A percentile compares a stretch with the other conserved stretches of the same genome.
Evolutionary conservation across 2,113 vertebrate genomes (phyloP).

Genomic region (Grammomys surdaster): DNA sequence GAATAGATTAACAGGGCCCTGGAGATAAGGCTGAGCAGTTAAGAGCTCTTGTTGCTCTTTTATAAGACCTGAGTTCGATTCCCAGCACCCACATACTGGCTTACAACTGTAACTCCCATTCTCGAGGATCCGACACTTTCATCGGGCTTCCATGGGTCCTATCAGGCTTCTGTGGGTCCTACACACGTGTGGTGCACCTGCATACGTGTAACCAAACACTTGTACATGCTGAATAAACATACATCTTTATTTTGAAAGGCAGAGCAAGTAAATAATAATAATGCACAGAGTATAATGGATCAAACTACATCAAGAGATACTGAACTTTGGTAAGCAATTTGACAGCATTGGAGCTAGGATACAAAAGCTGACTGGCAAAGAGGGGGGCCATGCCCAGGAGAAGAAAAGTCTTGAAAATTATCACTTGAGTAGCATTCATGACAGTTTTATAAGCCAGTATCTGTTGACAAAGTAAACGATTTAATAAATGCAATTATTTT

Average conservation of each 20-base stretch:
- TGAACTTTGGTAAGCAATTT: not conserved
- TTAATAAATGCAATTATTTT: not conserved
- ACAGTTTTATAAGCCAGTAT: not conserved
- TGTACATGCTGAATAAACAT: not conserved
- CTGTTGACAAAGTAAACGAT: not conserved
- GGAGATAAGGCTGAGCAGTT: not conserved
- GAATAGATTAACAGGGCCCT: not conserved
- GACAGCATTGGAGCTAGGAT: not conserved
- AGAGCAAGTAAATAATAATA: not conserved
- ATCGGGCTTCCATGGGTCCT: not conserved
- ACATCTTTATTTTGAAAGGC: no score
- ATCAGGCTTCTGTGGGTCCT: not conserved
- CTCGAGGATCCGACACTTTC: not conserved
- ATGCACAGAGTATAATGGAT: not conserved
- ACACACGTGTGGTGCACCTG: not conserved
- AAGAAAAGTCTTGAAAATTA: not conserved
- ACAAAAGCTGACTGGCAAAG: not conserved
- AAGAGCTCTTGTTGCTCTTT: not conserved
- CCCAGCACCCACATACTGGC: no score
- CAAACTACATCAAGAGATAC: not conserved
- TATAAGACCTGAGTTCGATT: not conserved
- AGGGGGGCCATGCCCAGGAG: accelerated
- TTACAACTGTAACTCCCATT: not conserved
- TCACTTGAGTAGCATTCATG: not conserved
- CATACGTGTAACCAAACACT: not conserved